Percentiles rank a stretch among this genome's conserved stretches.
phyloP scores from a whole-genome alignment of 2,888 invertebrate genomes.

The Drosophila paracracens region DNA sequence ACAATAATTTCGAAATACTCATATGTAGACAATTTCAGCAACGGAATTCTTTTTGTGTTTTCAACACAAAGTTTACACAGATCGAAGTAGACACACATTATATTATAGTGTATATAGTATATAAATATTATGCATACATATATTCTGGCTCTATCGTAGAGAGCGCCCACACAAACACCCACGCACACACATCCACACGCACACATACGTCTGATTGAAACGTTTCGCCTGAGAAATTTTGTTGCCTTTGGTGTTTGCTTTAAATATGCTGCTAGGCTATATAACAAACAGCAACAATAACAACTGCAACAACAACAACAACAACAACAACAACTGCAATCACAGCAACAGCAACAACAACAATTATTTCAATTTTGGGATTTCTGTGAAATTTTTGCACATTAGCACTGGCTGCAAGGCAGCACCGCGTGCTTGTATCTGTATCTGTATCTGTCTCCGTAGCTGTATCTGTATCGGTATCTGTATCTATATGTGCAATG shows the following conservation, averaged over 20 bases:
- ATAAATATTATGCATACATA: constrained; percentile 20
- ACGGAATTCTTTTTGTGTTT: constrained; percentile 50
- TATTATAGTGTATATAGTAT: constrained; percentile 17
- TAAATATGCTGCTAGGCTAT: constrained; percentile 29
- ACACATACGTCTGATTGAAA: constrained; percentile 28
- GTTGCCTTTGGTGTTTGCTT: constrained; percentile 35
- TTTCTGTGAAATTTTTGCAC: constrained; percentile 55
- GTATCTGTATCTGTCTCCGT: constrained; percentile 14
- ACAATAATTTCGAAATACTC: constrained; percentile 54
- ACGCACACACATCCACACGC: constrained; percentile 12
- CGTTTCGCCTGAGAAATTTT: constrained; percentile 24
- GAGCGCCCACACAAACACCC: constrained; percentile 36
- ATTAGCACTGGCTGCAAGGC: constrained; percentile 51
- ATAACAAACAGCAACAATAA: constrained; percentile 19
- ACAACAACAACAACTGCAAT: constrained; percentile 2
- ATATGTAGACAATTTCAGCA: constrained; percentile 30
- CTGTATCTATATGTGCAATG: constrained; percentile 2
- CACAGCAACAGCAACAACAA: constrained; percentile 3
- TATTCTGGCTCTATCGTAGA: constrained; percentile 25
- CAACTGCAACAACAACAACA: constrained; percentile 4
- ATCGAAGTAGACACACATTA: constrained; percentile 29
- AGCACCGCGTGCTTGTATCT: constrained; percentile 15
- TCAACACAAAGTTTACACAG: constrained; percentile 53
- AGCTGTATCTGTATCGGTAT: constrained; percentile 6
- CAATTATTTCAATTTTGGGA: constrained; percentile 30